A percentile compares a stretch with the other conserved stretches of the same genome.
phyloP scores from a whole-genome alignment of 1,140 invertebrate species.

The Rhizoglyphus robini region DNA sequence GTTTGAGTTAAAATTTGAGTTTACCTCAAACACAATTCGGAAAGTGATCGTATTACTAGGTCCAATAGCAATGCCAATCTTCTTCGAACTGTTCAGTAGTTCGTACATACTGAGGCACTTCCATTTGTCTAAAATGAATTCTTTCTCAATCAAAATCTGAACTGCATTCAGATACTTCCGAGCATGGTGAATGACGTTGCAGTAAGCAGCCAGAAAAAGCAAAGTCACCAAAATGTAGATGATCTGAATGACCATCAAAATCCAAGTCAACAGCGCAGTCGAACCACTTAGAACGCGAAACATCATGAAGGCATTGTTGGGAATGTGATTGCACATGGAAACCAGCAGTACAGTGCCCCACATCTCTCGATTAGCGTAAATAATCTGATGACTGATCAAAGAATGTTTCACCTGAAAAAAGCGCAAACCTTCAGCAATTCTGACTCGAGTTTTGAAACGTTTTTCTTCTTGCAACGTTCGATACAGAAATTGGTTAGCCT shows the following conservation, averaged over 20 bases:
- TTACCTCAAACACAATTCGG: neutral
- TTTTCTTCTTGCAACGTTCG: neutral
- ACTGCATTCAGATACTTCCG: neutral
- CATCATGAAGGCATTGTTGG: neutral
- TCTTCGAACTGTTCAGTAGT: neutral
- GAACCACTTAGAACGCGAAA: neutral
- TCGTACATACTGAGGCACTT: neutral
- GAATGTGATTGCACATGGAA: neutral
- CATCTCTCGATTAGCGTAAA: neutral
- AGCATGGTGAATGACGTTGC: neutral
- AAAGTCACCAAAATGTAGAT: constrained; percentile 2
- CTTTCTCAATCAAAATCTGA: neutral
- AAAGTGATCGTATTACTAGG: neutral
- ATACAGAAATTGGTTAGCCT: neutral
- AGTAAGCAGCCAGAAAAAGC: neutral
- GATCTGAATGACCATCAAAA: neutral
- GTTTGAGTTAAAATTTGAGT: neutral
- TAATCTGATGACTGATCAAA: neutral
- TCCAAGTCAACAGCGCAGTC: neutral
- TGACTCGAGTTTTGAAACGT: neutral
- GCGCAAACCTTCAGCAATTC: neutral
- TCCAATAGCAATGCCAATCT: constrained; percentile 4
- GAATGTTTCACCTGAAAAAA: neutral
- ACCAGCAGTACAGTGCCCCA: neutral
- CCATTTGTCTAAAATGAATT: neutral